A percentile compares a stretch with the other conserved stretches of the same genome.
These are phyloP conservation scores for Dendrolimus kikuchii DNA, from an alignment of 1,140 invertebrate genomes.

Conservation along the genomic window DNA sequence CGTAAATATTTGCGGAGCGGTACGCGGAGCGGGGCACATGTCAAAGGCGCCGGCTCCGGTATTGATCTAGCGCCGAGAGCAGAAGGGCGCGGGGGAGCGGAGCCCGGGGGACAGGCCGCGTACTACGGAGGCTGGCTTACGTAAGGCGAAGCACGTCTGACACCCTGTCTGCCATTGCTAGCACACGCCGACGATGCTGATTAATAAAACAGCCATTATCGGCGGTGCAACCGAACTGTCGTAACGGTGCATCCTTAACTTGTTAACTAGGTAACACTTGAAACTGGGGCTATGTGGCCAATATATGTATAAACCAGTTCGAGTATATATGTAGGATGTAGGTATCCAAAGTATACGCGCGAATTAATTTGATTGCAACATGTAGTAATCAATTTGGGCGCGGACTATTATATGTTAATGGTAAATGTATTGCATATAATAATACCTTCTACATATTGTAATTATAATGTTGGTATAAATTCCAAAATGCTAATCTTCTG, in stretches of 20 bases:
- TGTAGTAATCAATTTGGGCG: no score
- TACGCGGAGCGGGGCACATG: conserved; percentile 60
- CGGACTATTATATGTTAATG: no score
- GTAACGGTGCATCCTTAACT: conserved; percentile 36
- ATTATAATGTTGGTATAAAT: no score
- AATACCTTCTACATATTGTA: no score
- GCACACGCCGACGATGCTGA: conserved; percentile 42
- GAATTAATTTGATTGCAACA: no score
- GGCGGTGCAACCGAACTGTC: conserved; percentile 43
- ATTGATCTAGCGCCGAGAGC: conserved; percentile 63
- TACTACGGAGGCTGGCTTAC: conserved; percentile 66
- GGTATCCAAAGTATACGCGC: no score
- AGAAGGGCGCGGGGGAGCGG: conserved; percentile 9
- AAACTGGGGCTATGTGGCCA: not conserved
- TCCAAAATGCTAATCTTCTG: no score
- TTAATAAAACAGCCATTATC: conserved; percentile 62
- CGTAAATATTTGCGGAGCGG: conserved; percentile 69
- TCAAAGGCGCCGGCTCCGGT: conserved; percentile 65
- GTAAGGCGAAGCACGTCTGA: conserved; percentile 61
- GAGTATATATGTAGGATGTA: no score
- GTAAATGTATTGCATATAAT: no score
- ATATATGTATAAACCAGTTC: not conserved
- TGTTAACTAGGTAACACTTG: conserved; percentile 21
- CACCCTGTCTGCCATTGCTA: conserved; percentile 48
- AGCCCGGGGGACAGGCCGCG: conserved; percentile 22